Evolutionary conservation across 2,113 vertebrate species (phyloP).

Genomic region (Notarius lentiginosus): DNA sequence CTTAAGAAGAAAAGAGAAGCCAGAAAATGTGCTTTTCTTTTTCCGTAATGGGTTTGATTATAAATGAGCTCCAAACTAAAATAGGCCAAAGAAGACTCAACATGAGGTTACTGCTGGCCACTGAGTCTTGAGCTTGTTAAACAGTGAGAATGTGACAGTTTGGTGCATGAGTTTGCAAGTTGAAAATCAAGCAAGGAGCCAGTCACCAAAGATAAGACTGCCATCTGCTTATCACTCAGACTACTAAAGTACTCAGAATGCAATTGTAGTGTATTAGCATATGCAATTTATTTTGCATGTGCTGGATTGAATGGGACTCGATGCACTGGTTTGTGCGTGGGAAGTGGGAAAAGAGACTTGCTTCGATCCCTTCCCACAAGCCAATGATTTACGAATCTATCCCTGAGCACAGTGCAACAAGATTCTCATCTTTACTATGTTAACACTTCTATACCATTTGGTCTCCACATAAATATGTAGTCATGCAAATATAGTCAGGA

Average conservation of each 20-base stretch:
- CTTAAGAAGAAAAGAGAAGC: background rate
- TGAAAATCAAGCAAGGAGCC: background rate
- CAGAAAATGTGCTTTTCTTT: background rate
- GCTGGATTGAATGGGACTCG: background rate
- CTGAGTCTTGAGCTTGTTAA: slow-evolving; percentile 1
- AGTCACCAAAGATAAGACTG: background rate
- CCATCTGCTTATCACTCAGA: background rate
- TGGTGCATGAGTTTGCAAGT: background rate
- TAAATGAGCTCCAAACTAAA: background rate
- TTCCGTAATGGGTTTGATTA: background rate
- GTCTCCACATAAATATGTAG: background rate
- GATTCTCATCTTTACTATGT: background rate
- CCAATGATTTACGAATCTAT: background rate
- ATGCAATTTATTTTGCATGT: background rate
- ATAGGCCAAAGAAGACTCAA: background rate
- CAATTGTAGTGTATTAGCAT: background rate
- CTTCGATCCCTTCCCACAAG: no score
- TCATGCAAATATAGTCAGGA: background rate
- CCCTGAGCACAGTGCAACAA: background rate
- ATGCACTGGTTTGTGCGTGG: background rate
- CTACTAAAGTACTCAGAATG: background rate
- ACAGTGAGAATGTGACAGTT: background rate
- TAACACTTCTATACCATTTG: background rate
- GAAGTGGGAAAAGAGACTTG: background rate
- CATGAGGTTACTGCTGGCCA: background rate